Conservation (phyloP, 2,797 vertebrate species). For the Psittacula derbiana region DNA sequence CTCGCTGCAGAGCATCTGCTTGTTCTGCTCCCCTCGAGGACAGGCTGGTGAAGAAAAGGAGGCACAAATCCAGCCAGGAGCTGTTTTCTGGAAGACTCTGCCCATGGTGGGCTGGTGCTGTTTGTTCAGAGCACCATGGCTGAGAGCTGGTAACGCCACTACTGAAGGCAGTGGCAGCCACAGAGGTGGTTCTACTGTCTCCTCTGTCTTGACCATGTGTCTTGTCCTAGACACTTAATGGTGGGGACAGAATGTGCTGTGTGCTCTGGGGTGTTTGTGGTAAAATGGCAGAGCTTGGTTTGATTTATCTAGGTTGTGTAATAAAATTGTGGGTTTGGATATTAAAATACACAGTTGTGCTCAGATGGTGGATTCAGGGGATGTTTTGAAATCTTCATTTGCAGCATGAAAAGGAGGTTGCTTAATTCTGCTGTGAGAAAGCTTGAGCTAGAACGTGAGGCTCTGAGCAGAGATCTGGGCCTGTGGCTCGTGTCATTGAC, state of each 20-base stretch:
- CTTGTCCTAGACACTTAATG: neutral
- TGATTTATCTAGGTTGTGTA: neutral
- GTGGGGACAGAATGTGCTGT: neutral
- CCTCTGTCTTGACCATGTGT: neutral
- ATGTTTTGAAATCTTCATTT: conserved; percentile 17
- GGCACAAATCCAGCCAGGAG: neutral
- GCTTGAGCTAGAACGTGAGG: neutral
- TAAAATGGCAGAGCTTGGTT: neutral
- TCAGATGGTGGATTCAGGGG: neutral
- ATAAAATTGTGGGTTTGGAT: conserved; percentile 37
- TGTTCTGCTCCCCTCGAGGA: neutral
- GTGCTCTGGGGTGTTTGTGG: conserved; percentile 21
- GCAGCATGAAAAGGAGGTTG: neutral
- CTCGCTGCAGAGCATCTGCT: neutral
- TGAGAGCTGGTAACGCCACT: neutral
- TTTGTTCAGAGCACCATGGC: neutral
- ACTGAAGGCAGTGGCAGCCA: neutral
- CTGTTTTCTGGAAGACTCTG: neutral
- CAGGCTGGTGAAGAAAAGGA: neutral
- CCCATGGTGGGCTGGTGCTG: neutral
- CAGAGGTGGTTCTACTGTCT: neutral
- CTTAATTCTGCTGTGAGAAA: neutral
- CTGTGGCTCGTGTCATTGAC: neutral
- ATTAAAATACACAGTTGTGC: conserved; percentile 2
- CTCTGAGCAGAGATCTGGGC: neutral